Conservation (phyloP, 2,113 vertebrate genomes). For the Cryptomyrus ogoouensis region DNA sequence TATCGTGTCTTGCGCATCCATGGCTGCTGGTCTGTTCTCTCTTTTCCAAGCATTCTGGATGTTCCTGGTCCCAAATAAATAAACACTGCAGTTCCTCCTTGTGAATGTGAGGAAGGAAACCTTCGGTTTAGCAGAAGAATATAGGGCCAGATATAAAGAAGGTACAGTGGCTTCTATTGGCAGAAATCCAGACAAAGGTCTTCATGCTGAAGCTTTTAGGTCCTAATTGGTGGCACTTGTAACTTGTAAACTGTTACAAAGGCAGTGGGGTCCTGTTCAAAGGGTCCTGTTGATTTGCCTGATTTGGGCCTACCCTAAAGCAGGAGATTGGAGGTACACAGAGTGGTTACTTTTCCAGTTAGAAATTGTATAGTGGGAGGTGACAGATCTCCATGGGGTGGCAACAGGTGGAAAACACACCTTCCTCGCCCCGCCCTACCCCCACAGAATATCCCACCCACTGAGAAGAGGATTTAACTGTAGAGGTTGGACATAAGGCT, state of each 20-base stretch:
- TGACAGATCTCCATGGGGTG: slow-evolving; percentile 38
- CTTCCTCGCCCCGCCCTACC: neutral
- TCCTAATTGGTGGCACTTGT: neutral
- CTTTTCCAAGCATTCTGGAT: neutral
- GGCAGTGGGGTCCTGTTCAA: neutral
- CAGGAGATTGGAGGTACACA: neutral
- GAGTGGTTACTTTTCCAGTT: slow-evolving; percentile 7
- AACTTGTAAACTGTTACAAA: slow-evolving; percentile 19
- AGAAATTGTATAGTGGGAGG: slow-evolving; percentile 34
- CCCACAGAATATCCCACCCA: slow-evolving; percentile 5
- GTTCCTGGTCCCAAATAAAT: neutral
- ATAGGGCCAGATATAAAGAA: slow-evolving; percentile 26
- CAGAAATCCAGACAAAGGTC: slow-evolving; percentile 18
- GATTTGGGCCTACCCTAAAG: slow-evolving; percentile 11
- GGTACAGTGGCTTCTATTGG: slow-evolving; percentile 23
- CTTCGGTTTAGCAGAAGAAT: slow-evolving; percentile 37
- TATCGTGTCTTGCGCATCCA: neutral
- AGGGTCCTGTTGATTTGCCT: slow-evolving; percentile 26
- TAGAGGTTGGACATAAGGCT: neutral
- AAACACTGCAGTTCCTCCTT: slow-evolving; percentile 18
- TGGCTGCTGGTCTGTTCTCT: neutral
- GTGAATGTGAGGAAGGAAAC: slow-evolving; percentile 32
- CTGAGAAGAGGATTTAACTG: neutral
- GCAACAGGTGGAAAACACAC: slow-evolving; percentile 36
- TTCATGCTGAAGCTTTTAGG: slow-evolving; percentile 25